These are phyloP conservation scores for Bombylius major DNA, from an alignment of 2,888 invertebrate genomes.

Conservation along the genomic window DNA sequence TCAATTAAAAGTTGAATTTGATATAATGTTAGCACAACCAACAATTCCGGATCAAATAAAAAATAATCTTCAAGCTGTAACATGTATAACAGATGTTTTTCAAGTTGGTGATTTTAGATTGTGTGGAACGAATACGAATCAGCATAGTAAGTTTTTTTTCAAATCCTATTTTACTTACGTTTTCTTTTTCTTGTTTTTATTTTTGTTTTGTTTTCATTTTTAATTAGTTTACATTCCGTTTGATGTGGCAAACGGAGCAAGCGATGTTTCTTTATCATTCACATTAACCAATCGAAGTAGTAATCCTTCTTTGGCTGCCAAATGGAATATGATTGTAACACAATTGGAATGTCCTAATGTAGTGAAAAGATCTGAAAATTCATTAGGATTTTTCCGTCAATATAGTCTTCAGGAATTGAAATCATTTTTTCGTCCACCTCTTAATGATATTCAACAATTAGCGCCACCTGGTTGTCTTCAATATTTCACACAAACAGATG, in stretches of 20 bases:
- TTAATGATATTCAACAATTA: slow-evolving; percentile 26
- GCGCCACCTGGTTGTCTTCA: slow-evolving; percentile 55
- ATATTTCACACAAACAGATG: slow-evolving; percentile 46
- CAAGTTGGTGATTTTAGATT: slow-evolving; percentile 28
- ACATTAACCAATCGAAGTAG: slow-evolving; percentile 35
- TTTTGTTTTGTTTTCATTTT: not conserved
- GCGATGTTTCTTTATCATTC: slow-evolving; percentile 36
- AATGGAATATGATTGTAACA: slow-evolving; percentile 49
- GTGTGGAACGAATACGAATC: slow-evolving; percentile 50
- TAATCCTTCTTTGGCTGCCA: slow-evolving; percentile 32
- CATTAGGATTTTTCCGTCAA: not conserved
- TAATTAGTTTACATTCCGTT: slow-evolving; percentile 26
- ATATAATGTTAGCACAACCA: slow-evolving; percentile 21
- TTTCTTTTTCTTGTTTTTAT: not conserved
- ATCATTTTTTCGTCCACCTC: slow-evolving; percentile 23
- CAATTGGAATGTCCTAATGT: slow-evolving; percentile 43
- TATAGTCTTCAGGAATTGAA: slow-evolving; percentile 24
- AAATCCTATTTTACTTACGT: not conserved
- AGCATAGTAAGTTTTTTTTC: slow-evolving; percentile 40
- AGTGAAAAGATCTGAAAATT: not conserved
- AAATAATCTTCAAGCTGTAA: slow-evolving; percentile 16
- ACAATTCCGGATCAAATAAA: slow-evolving; percentile 18
- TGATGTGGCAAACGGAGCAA: slow-evolving; percentile 24
- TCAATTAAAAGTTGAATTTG: slow-evolving; percentile 30
- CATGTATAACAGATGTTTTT: slow-evolving; percentile 21